phyloP scores from a whole-genome alignment of 2,113 vertebrate genomes.

The Lanius ludovicianus region DNA sequence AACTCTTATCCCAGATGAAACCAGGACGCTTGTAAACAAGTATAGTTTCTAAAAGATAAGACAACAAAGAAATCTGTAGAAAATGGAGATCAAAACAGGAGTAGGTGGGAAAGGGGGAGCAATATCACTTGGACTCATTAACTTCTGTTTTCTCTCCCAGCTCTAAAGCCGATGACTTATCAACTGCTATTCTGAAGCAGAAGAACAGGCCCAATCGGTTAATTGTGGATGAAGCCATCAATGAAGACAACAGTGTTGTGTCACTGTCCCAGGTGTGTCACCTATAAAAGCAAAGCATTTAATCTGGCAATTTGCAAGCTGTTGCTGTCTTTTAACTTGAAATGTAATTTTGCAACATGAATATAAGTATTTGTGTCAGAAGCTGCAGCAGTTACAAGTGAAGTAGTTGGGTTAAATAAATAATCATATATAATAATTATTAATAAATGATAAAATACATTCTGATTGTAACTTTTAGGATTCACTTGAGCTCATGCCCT shows the following conservation, averaged over 20 bases:
- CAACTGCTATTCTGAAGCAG: conserved; percentile 97
- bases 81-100: neutral
- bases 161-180: conserved; percentile 93
- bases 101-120: neutral
- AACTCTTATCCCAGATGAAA: neutral
- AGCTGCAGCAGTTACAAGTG: neutral
- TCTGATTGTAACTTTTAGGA: neutral
- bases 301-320: neutral
- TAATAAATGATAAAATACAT: neutral
- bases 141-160: conserved; percentile 65
- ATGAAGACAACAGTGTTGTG: conserved; percentile 98
- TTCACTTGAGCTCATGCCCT: neutral
- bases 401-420: neutral
- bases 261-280: conserved; percentile 91
- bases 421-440: neutral
- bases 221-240: conserved; percentile 98
- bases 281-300: neutral
- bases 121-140: neutral
- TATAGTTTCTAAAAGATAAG: neutral
- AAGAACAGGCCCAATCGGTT: conserved; percentile 96
- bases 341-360: neutral
- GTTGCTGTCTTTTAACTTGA: neutral
- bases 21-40: neutral
- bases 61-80: neutral
- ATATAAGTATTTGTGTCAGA: neutral